Conservation (phyloP, 2,888 invertebrate genomes). For the Drosophila putrida region DNA sequence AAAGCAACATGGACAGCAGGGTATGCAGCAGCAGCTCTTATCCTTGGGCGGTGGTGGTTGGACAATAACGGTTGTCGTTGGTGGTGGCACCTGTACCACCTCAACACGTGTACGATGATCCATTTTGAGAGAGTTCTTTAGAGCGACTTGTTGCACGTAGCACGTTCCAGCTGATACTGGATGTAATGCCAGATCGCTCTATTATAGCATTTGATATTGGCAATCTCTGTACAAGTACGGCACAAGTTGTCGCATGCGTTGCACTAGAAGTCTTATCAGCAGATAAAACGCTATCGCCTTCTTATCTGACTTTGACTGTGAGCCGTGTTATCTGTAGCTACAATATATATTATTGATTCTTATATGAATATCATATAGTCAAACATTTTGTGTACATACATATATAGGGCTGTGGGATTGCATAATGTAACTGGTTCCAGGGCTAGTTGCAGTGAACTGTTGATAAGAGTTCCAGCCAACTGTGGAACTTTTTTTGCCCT, state of each 20-base stretch:
- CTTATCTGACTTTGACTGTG: conserved; percentile 35
- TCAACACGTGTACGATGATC: conserved; percentile 72
- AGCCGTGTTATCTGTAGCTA: conserved; percentile 32
- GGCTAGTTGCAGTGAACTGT: not conserved
- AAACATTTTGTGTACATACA: not conserved
- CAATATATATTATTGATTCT: conserved; percentile 11
- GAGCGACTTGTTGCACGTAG: conserved; percentile 62
- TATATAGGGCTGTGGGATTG: not conserved
- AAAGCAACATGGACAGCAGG: conserved; percentile 73
- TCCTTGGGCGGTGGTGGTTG: conserved; percentile 59
- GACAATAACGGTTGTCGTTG: conserved; percentile 66
- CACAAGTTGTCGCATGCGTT: conserved; percentile 11
- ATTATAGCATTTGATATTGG: conserved; percentile 49
- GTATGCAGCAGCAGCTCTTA: conserved; percentile 67
- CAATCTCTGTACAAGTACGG: conserved; percentile 47
- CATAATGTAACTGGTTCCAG: conserved; percentile 19
- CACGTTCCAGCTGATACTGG: conserved; percentile 47
- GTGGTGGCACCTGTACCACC: conserved; percentile 63
- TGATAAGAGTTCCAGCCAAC: not conserved
- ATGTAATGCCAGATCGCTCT: conserved; percentile 50
- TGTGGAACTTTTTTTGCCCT: no score
- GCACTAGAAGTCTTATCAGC: conserved; percentile 52
- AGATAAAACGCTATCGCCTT: conserved; percentile 46
- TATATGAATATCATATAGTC: not conserved
- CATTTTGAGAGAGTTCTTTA: conserved; percentile 33